Conservation (phyloP, 1,140 invertebrate species). For the Pseudoatta argentina region DNA sequence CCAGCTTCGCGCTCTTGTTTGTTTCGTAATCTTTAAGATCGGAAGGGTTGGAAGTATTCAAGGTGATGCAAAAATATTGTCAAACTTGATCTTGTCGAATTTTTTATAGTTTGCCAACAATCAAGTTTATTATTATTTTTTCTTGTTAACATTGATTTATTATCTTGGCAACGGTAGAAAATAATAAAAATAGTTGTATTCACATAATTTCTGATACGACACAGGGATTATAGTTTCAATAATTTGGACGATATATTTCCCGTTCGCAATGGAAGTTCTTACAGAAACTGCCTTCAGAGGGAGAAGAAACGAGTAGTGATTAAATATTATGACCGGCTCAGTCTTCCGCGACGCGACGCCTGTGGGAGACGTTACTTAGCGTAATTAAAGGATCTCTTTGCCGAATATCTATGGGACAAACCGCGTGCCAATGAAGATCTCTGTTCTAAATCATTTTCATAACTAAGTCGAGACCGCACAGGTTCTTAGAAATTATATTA, state of each 20-base stretch:
- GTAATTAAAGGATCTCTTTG: conserved; percentile 85
- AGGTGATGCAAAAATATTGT: conserved; percentile 80
- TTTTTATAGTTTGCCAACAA: background rate
- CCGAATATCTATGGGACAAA: conserved; percentile 75
- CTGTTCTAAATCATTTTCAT: conserved; percentile 29
- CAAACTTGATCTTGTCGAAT: conserved; percentile 34
- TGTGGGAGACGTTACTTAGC: conserved; percentile 85
- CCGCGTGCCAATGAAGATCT: conserved; percentile 53
- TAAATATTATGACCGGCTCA: conserved; percentile 86
- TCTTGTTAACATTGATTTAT: background rate
- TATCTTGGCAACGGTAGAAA: background rate
- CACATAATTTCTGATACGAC: no score
- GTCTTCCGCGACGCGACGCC: conserved; percentile 75
- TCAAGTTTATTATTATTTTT: background rate
- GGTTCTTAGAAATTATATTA: background rate
- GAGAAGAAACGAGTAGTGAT: conserved; percentile 85
- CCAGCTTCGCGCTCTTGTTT: conserved; percentile 84
- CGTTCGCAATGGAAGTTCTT: conserved; percentile 61
- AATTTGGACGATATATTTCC: conserved; percentile 75
- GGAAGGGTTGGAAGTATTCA: conserved; percentile 81
- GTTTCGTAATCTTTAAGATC: conserved; percentile 87
- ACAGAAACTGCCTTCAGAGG: conserved; percentile 47
- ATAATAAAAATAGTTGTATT: background rate
- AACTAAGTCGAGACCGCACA: background rate
- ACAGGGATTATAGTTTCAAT: background rate